These are phyloP conservation scores for Petrocephalus zakoni DNA, from an alignment of 2,113 vertebrate genomes.

Conservation along the genomic window DNA sequence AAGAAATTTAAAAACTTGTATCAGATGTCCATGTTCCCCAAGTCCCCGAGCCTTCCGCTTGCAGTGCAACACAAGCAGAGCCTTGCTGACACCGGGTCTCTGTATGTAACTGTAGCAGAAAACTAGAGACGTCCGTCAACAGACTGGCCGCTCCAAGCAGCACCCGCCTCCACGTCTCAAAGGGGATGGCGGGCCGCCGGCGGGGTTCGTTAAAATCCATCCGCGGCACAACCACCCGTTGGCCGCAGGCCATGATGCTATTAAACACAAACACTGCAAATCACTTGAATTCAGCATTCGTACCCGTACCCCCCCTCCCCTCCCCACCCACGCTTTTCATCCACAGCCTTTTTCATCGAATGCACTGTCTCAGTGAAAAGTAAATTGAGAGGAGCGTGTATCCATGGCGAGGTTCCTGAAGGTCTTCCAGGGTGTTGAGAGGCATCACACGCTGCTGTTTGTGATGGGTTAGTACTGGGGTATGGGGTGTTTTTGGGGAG, in stretches of 20 bases:
- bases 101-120: background rate
- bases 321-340: background rate
- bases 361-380: background rate
- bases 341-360: background rate
- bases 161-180: background rate
- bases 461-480: conserved; percentile 21
- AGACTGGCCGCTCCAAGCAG: background rate
- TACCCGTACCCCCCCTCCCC: background rate
- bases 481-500: conserved; percentile 11
- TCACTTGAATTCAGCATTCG: background rate
- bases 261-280: background rate
- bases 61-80: background rate
- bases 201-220: background rate
- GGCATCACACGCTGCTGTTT: background rate
- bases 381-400: conserved; percentile 16
- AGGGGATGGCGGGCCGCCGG: background rate
- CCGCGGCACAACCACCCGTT: background rate
- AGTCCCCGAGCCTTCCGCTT: background rate
- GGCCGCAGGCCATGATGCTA: background rate
- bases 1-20: conserved; percentile 49
- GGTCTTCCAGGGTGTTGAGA: background rate
- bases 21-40: conserved; percentile 29
- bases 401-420: background rate
- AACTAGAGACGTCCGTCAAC: background rate
- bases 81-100: background rate